Evolutionary conservation across 2,113 vertebrate species (phyloP).

Genomic region (Myanophis thanlyinensis): DNA sequence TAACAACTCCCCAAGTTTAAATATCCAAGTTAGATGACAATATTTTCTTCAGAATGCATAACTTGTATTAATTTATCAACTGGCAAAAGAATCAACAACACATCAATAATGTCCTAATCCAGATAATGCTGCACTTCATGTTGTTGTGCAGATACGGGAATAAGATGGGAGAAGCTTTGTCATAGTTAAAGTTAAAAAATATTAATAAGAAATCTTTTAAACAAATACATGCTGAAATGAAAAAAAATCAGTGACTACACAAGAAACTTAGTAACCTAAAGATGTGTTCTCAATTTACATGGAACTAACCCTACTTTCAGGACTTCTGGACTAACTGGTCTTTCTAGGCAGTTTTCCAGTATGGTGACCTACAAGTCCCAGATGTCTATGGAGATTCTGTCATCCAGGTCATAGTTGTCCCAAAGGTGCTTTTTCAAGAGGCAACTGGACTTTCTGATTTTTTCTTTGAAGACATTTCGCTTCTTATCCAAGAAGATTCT

Average conservation of each 20-base stretch:
- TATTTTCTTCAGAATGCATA: background rate
- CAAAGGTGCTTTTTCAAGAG: too few relatives aligned
- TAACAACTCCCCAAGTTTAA: background rate
- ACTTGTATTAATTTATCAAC: background rate
- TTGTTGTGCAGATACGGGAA: background rate
- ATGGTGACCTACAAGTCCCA: background rate
- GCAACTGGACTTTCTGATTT: too few relatives aligned
- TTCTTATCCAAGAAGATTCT: too few relatives aligned
- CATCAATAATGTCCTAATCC: background rate
- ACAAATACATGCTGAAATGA: background rate
- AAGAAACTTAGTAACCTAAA: background rate
- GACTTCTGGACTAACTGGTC: background rate
- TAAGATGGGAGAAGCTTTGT: background rate
- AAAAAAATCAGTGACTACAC: background rate
- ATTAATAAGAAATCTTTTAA: background rate
- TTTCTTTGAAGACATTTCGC: too few relatives aligned
- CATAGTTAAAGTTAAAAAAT: background rate
- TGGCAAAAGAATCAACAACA: background rate
- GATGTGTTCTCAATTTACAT: background rate
- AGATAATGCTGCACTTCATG: background rate
- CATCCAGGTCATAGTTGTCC: too few relatives aligned
- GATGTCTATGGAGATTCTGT: background rate
- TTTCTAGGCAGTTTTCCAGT: background rate
- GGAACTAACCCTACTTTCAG: background rate
- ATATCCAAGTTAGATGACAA: background rate